Percentiles rank a stretch among this genome's conserved stretches.
Evolutionary conservation across 2,113 vertebrate species (phyloP).

Genomic region (Cyanistes caeruleus): DNA sequence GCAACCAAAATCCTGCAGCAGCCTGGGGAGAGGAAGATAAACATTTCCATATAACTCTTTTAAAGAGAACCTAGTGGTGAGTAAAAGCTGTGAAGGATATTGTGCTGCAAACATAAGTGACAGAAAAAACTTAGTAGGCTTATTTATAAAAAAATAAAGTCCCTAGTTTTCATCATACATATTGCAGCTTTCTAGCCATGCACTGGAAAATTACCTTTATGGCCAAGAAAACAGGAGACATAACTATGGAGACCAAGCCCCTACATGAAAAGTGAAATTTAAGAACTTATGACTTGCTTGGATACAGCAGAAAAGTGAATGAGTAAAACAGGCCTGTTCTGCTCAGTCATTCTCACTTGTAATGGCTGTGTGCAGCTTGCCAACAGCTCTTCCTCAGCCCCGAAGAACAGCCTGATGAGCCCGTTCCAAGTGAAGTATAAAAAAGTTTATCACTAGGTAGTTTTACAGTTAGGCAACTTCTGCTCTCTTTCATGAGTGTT

Average conservation of each 20-base stretch:
- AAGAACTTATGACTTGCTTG: slow-evolving; percentile 23
- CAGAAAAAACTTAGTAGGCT: neutral
- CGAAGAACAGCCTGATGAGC: neutral
- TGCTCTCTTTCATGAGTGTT: neutral
- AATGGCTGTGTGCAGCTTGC: slow-evolving; percentile 18
- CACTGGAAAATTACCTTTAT: neutral
- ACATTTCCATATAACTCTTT: neutral
- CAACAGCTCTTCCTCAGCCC: slow-evolving; percentile 41
- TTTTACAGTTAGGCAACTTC: slow-evolving; percentile 5
- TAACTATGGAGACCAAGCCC: neutral
- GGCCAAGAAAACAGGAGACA: neutral
- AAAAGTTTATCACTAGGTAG: slow-evolving; percentile 37
- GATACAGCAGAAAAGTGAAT: slow-evolving; percentile 47
- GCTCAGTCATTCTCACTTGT: slow-evolving; percentile 47
- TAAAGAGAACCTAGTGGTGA: neutral
- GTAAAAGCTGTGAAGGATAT: neutral
- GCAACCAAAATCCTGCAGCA: neutral
- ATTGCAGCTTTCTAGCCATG: neutral
- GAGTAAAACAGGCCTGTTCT: slow-evolving; percentile 48
- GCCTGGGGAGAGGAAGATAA: neutral
- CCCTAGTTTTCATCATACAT: neutral
- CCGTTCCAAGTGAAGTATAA: slow-evolving; percentile 26
- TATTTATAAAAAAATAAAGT: neutral
- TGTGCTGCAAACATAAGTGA: neutral
- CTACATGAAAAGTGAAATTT: neutral